A percentile compares a stretch with the other conserved stretches of the same genome.
phyloP scores from a whole-genome alignment of 2,797 vertebrate genomes.

The Myripristis murdjan region DNA sequence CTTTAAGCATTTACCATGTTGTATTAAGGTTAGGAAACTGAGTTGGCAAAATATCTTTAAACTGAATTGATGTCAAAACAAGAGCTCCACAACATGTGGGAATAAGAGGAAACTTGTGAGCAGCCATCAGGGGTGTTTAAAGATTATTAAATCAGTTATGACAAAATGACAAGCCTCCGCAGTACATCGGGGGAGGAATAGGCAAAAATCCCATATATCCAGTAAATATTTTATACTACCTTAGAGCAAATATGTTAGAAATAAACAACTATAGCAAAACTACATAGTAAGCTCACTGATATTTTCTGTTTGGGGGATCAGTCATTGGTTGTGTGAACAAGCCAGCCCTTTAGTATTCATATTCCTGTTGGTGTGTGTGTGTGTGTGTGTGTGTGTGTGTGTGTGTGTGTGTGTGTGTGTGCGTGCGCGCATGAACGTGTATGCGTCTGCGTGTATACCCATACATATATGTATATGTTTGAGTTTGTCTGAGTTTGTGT shows the following conservation, averaged over 20 bases:
- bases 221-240: neutral
- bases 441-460: neutral
- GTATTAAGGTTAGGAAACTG: neutral
- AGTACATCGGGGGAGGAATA: neutral
- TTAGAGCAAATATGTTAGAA: no score
- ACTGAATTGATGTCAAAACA: conserved; percentile 41
- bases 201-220: neutral
- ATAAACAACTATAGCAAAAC: no score
- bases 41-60: neutral
- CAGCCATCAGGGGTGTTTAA: conserved; percentile 17
- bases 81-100: conserved; percentile 34
- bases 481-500: neutral
- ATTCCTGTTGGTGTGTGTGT: neutral
- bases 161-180: neutral
- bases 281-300: no score
- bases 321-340: neutral
- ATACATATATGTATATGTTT: neutral
- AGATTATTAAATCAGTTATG: neutral
- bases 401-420: conserved; percentile 6
- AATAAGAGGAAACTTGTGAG: conserved; percentile 23
- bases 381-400: conserved; percentile 6
- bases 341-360: neutral
- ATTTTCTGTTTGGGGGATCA: neutral
- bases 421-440: conserved; percentile 3
- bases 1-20: conserved; percentile 39